A percentile compares a stretch with the other conserved stretches of the same genome.
These are phyloP conservation scores for Gerris buenoi DNA, from an alignment of 1,140 invertebrate genomes.

Conservation along the genomic window DNA sequence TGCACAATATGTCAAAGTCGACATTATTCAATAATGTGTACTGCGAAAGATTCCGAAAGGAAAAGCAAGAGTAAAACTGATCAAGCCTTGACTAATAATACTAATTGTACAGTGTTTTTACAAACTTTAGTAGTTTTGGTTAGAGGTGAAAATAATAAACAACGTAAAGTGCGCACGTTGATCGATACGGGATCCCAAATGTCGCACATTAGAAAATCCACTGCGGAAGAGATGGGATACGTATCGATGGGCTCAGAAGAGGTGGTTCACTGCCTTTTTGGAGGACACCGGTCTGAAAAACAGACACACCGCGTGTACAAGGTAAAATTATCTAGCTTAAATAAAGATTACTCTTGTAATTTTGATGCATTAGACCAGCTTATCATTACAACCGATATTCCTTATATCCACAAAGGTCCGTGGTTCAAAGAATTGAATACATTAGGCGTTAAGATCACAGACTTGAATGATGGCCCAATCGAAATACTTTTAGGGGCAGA, in stretches of 20 bases:
- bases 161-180: neutral
- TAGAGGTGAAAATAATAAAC: neutral
- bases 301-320: neutral
- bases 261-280: neutral
- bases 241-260: neutral
- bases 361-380: conserved; percentile 3
- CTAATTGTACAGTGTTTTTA: neutral
- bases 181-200: conserved; percentile 4
- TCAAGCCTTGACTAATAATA: neutral
- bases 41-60: too few relatives aligned
- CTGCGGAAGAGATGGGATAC: neutral
- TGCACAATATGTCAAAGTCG: too few relatives aligned
- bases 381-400: neutral
- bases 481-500: conserved; percentile 5
- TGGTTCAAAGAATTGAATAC: conserved; percentile 2
- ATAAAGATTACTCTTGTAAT: conserved; percentile 3
- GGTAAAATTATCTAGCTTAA: neutral
- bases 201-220: conserved; percentile 2
- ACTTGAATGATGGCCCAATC: conserved; percentile 5
- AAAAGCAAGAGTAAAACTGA: too few relatives aligned
- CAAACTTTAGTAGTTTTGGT: neutral
- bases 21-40: too few relatives aligned
- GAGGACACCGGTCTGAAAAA: neutral
- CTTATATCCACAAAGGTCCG: neutral
- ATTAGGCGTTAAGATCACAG: neutral